A percentile compares a stretch with the other conserved stretches of the same genome.
Evolutionary conservation across 30 jellyfish, hydroid and myxozoan genomes (phyloP).

Genomic region (Chrysaora quinquecirrha): DNA sequence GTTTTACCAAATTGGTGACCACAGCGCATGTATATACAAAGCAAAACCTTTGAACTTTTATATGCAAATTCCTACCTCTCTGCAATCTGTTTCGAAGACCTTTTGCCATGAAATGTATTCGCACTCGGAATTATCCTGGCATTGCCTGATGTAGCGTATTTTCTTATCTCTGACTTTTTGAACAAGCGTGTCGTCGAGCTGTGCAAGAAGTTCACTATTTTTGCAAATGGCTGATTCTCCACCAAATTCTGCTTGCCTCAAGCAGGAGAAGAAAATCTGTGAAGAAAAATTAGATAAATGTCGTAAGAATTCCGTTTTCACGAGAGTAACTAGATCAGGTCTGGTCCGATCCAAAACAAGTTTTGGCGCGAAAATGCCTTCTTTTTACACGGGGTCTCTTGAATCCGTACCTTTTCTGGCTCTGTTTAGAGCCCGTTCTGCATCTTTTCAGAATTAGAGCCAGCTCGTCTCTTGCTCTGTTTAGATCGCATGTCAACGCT

Average conservation of each 20-base stretch:
- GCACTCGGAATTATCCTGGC: conserved; percentile 46
- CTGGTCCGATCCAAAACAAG: too few species aligned
- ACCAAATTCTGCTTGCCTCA: conserved; percentile 57
- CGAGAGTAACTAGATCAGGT: too few species aligned
- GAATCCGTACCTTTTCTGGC: too few species aligned
- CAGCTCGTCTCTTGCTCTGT: too few species aligned
- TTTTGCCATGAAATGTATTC: conserved; percentile 84
- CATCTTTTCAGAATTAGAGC: neutral
- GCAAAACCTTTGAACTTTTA: too few species aligned
- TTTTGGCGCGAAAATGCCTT: neutral
- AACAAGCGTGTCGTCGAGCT: conserved; percentile 60
- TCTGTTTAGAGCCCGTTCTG: neutral
- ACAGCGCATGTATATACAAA: too few species aligned
- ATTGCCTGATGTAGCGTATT: conserved; percentile 73
- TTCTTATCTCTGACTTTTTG: conserved; percentile 50
- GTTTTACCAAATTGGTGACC: too few species aligned
- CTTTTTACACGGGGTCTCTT: too few species aligned
- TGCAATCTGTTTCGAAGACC: conserved; percentile 35
- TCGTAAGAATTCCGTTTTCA: neutral
- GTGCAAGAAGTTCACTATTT: conserved; percentile 57
- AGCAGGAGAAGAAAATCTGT: conserved; percentile 74
- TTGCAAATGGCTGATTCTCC: conserved; percentile 76
- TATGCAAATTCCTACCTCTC: conserved; percentile 52
- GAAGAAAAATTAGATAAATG: too few species aligned
- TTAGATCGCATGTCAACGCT: neutral